Percentiles rank a stretch among this genome's conserved stretches.
Conservation (phyloP, 1,140 invertebrate species). For the Drosophila azteca region DNA sequence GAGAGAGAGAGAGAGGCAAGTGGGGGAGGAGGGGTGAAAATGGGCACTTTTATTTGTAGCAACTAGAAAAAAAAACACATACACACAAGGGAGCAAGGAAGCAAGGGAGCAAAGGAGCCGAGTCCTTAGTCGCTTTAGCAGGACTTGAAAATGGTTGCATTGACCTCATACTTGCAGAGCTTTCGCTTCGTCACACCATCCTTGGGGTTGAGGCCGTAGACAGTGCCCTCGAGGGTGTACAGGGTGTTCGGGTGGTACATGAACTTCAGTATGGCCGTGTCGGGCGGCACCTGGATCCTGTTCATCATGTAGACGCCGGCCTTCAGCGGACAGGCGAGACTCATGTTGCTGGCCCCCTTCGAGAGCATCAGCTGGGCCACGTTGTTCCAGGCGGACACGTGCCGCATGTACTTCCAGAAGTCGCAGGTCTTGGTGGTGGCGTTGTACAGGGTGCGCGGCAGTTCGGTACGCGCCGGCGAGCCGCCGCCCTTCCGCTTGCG, state of each 20-base stretch:
- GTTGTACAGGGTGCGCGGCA: constrained; percentile 64
- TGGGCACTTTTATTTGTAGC: constrained; percentile 33
- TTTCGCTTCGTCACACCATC: constrained; percentile 37
- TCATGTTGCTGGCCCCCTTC: constrained; percentile 67
- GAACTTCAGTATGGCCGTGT: constrained; percentile 67
- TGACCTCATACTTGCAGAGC: constrained; percentile 67
- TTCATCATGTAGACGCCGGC: constrained; percentile 67
- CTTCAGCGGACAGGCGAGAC: constrained; percentile 65
- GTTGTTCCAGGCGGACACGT: constrained; percentile 67
- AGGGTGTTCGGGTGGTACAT: constrained; percentile 77
- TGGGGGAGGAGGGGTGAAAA: constrained; percentile 11
- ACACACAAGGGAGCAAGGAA: constrained; percentile 15
- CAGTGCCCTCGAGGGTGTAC: constrained; percentile 59
- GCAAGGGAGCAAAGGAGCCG: not conserved
- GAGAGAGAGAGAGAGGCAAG: not conserved
- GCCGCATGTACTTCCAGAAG: constrained; percentile 69
- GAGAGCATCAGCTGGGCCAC: constrained; percentile 59
- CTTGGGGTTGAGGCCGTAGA: constrained; percentile 51
- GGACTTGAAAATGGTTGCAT: constrained; percentile 67
- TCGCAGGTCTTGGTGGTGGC: constrained; percentile 65
- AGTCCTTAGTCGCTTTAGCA: constrained; percentile 28
- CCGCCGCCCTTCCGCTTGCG: constrained; percentile 3
- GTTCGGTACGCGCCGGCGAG: constrained; percentile 4
- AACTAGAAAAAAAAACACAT: constrained; percentile 20
- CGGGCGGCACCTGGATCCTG: constrained; percentile 67